phyloP scores from a whole-genome alignment of 2,113 vertebrate genomes.

The Ceyx margarethae region DNA sequence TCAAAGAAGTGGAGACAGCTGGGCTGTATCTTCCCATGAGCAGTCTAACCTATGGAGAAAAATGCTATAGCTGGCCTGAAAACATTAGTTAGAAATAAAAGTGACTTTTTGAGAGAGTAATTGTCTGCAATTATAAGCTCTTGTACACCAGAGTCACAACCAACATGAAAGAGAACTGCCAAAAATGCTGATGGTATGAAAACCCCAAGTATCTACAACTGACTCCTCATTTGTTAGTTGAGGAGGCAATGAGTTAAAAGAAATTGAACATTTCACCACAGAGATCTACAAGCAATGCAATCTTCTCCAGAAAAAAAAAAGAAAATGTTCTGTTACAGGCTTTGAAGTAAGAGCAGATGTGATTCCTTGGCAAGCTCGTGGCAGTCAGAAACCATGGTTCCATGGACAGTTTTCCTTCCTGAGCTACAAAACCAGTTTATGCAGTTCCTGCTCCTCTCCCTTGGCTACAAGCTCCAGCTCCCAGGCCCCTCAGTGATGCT shows the following conservation, averaged over 20 bases:
- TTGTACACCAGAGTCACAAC: not conserved
- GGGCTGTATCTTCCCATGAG: fast-evolving
- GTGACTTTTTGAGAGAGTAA: not conserved
- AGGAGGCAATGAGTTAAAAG: constrained; percentile 24
- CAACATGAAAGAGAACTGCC: not conserved
- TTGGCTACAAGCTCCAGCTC: not conserved
- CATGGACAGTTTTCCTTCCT: not conserved
- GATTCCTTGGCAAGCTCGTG: constrained; percentile 30
- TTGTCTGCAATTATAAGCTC: not conserved
- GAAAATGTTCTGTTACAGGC: not conserved
- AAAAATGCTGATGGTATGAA: not conserved
- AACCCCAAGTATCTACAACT: not conserved
- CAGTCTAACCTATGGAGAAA: not conserved
- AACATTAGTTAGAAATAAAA: not conserved
- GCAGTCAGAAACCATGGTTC: not conserved
- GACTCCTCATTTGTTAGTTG: not conserved
- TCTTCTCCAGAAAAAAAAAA: not conserved
- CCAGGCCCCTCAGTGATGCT: not conserved
- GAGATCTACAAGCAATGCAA: constrained; percentile 3
- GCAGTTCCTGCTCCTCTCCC: not conserved
- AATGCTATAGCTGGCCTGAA: not conserved
- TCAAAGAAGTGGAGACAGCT: not conserved
- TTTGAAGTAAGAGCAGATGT: constrained; percentile 48
- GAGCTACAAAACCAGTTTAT: not conserved
- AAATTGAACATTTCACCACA: not conserved